Base-by-base conservation (phyloP, 2,797 vertebrate genomes). In the Neoniphon sammara region DNA sequence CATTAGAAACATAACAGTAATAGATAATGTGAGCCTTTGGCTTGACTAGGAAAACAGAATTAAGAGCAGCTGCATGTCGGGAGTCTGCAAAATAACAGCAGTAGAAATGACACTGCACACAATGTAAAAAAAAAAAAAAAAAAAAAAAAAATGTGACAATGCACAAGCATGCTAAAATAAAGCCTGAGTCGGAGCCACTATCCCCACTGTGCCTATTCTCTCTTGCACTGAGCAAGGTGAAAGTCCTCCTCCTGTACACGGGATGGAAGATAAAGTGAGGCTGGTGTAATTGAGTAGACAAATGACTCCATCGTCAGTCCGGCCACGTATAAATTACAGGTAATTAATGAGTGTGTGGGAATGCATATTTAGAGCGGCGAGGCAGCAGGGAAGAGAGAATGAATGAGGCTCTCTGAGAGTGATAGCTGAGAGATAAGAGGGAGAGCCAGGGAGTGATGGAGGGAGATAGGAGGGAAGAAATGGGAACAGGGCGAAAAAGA, bases 371-470 rank as follows among this genome's bases (percentile, higher is more conserved):
- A 80, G 80, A 78, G 39, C 39, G 64, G 25, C 21, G 68, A 27
- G 10, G 30, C 25, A 68, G 58, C 53, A 21, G 74, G 56, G 66
- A 75, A 47, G 34, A 61, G 73, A 68, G 67, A 65, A 46, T 50
- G 17, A 11, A 42, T 42, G 39, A 11, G 10, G 39, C 39, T 42
- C 39, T 42, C 39, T 12, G 39, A 11, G 39, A 42, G 17, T n/a
- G 44, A 34, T 18, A 47, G 27, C 9, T 47, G 15, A 6, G 21
- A 90, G 94, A 93, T 94, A 92, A 55, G 52, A 66, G 64, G 31
- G 63, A 69, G 61, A 49, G 75, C 60, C 49, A 70, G 60, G 44
- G 64, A 62, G 56, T 30, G 79, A 72, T 39, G 69, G 63, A 57
- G 53, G 39, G 67, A 79, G 81, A 64, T 49, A 58, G 12, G 21